Percentiles rank a stretch among this genome's conserved stretches.
Evolutionary conservation across 2,888 invertebrate species (phyloP).

Genomic region (Amaurobius ferox): DNA sequence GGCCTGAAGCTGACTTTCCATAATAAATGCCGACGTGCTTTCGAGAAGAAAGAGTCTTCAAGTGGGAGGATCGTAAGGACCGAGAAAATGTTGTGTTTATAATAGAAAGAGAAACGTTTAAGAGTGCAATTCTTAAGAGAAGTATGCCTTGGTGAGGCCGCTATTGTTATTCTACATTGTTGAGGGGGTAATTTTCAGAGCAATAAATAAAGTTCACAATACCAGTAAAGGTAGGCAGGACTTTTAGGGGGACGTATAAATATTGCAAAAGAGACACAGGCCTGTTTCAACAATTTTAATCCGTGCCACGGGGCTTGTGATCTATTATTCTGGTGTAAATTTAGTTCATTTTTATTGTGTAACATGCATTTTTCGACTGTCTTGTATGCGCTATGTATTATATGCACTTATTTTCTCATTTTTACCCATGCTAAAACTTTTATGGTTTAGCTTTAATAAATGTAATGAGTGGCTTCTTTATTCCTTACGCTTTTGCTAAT

Average conservation of each 20-base stretch:
- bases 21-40: conserved; percentile 6
- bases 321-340: no score
- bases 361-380: no score
- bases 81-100: conserved; percentile 48
- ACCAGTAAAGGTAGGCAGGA: background rate
- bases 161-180: conserved; percentile 44
- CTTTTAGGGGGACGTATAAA: background rate
- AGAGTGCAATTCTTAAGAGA: conserved; percentile 50
- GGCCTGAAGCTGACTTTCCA: conserved; percentile 21
- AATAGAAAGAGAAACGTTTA: conserved; percentile 50
- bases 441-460: no score
- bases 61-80: conserved; percentile 24
- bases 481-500: no score
- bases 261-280: background rate
- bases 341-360: no score
- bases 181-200: conserved; percentile 46
- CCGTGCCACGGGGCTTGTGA: no score
- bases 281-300: no score
- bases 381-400: no score
- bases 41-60: conserved; percentile 1
- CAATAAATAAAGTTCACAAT: conserved; percentile 58
- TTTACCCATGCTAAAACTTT: no score
- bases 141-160: conserved; percentile 25
- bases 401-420: no score
- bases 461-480: no score